phyloP scores from a whole-genome alignment of 2,888 invertebrate genomes.

The Digitonthophagus gazella region DNA sequence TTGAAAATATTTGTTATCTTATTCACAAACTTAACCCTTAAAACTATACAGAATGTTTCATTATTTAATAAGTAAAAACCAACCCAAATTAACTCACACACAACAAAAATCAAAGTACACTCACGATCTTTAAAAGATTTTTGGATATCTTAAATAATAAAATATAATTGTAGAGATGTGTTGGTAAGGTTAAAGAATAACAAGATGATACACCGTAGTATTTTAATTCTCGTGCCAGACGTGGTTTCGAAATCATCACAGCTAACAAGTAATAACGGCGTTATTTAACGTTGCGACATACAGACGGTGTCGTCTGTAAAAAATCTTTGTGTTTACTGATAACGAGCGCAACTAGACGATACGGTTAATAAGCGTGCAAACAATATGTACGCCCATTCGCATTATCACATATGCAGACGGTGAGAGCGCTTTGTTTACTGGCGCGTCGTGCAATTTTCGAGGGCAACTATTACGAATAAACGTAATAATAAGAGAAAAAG shows the following conservation, averaged over 20 bases:
- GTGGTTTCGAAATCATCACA: background rate
- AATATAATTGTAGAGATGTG: too few species aligned
- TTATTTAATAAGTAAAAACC: too few species aligned
- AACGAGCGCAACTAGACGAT: background rate
- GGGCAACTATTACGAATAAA: background rate
- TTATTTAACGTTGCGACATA: background rate
- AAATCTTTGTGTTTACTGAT: background rate
- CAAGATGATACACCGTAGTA: too few species aligned
- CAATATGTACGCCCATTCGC: background rate
- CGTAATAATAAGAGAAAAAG: background rate
- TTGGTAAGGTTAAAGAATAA: too few species aligned
- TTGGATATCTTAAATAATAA: too few species aligned
- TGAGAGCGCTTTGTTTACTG: background rate
- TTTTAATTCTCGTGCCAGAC: too few species aligned
- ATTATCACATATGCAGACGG: background rate
- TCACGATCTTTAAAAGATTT: too few species aligned
- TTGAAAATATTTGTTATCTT: too few species aligned
- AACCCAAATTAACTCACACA: too few species aligned
- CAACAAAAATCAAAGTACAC: too few species aligned
- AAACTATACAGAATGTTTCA: too few species aligned
- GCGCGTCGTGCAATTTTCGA: background rate
- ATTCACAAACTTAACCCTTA: too few species aligned
- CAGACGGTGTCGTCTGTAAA: background rate
- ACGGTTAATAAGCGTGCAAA: background rate
- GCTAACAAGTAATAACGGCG: background rate